phyloP scores from a whole-genome alignment of 37 sponge, comb jelly and placozoan genomes.

The Halichondria panicea region DNA sequence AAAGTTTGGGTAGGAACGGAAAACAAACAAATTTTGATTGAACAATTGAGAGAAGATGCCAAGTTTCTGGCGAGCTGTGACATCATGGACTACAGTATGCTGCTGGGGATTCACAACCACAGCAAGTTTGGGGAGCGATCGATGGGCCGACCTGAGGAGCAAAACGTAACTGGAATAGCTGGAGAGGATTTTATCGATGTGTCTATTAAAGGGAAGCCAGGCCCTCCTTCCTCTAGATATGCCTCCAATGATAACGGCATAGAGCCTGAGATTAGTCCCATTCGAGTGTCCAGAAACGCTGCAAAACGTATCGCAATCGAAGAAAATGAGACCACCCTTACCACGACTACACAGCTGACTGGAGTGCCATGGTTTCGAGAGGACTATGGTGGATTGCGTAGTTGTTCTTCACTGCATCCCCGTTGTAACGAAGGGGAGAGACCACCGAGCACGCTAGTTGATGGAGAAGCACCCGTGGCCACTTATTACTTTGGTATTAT shows the following conservation, averaged over 20 bases:
- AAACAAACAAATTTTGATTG: conserved; percentile 66
- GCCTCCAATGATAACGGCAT: not conserved
- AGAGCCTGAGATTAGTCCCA: not conserved
- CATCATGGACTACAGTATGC: conserved; percentile 93
- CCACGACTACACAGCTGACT: not conserved
- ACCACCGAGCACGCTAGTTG: not conserved
- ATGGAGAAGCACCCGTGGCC: conserved; percentile 8
- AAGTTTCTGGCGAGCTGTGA: conserved; percentile 51
- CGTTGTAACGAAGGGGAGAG: not conserved
- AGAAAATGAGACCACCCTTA: too few relatives aligned
- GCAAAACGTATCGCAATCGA: not conserved
- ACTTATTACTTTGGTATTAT: conserved; percentile 88
- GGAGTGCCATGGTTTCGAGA: conserved; percentile 63
- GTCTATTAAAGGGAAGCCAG: not conserved
- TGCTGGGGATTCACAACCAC: conserved; percentile 77
- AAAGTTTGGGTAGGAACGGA: conserved; percentile 62
- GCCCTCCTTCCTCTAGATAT: not conserved
- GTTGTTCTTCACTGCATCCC: conserved; percentile 52
- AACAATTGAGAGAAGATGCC: conserved; percentile 68
- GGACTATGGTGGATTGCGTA: conserved; percentile 71
- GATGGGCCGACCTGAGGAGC: too few relatives aligned
- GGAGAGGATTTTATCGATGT: conserved; percentile 34
- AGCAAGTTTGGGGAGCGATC: not conserved
- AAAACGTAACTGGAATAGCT: not conserved
- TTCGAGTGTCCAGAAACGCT: not conserved